Percentiles rank a stretch among this genome's conserved stretches.
Conservation (phyloP, 2,113 vertebrate genomes). For the Cynocephalus volans region DNA sequence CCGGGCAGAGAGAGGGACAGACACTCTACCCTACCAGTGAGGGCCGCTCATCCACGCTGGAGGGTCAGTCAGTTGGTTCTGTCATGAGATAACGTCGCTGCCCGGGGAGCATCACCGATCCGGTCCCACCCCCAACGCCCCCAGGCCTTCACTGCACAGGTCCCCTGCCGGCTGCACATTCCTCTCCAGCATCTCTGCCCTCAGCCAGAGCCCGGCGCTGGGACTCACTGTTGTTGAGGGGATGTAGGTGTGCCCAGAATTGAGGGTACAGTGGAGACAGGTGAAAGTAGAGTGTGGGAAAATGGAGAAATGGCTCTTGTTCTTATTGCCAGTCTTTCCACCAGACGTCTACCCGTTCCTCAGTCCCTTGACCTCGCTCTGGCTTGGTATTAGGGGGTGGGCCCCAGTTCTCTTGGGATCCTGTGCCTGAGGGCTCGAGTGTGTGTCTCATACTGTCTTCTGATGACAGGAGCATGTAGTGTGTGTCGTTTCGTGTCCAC, state of each 20-base stretch:
- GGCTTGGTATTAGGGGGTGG: neutral
- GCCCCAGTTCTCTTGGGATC: neutral
- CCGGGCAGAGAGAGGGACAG: neutral
- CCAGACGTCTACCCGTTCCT: neutral
- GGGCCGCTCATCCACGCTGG: neutral
- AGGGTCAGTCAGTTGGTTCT: neutral
- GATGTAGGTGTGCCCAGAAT: neutral
- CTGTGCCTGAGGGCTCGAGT: neutral
- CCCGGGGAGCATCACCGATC: neutral
- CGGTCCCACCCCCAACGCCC: neutral
- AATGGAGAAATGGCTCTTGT: neutral
- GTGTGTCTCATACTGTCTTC: neutral
- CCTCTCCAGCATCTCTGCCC: neutral
- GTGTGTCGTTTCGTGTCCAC: neutral
- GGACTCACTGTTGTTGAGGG: neutral
- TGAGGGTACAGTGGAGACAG: neutral
- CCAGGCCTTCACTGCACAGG: neutral
- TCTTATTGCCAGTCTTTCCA: neutral
- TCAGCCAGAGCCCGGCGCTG: neutral
- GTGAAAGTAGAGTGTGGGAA: neutral
- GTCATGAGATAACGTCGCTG: neutral
- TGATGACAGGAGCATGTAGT: neutral
- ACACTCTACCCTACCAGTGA: neutral
- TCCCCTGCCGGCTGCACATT: constrained; percentile 17
- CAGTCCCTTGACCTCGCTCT: neutral